A percentile compares a stretch with the other conserved stretches of the same genome.
phyloP scores from a whole-genome alignment of 2,113 vertebrate genomes.

The Leuciscus idus region DNA sequence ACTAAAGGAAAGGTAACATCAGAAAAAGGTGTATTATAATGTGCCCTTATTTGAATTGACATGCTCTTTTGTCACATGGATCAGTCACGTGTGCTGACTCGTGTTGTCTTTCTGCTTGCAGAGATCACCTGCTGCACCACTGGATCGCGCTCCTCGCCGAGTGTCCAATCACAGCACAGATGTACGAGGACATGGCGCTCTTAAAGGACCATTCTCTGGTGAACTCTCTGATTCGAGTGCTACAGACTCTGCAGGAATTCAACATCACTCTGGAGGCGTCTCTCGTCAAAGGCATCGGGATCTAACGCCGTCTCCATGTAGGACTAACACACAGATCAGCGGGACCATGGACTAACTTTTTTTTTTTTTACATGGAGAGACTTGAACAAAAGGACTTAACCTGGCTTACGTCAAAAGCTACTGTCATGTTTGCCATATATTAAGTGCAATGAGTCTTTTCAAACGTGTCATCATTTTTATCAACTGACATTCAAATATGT shows the following conservation, averaged over 20 bases:
- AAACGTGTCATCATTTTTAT: conserved; percentile 78
- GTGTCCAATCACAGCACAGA: conserved; percentile 94
- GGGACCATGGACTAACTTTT: conserved; percentile 62
- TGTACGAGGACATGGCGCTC: conserved; percentile 94
- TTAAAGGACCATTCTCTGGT: conserved; percentile 96
- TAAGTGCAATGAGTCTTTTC: conserved; percentile 86
- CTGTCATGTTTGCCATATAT: conserved; percentile 87
- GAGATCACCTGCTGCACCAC: conserved; percentile 96
- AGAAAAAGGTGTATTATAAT: too few relatives aligned
- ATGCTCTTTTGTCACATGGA: background rate
- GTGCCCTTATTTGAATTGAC: too few relatives aligned
- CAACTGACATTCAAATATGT: conserved; percentile 74
- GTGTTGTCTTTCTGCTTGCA: conserved; percentile 62
- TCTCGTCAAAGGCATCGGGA: conserved; percentile 94
- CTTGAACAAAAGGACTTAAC: conserved; percentile 74
- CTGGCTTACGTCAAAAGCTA: conserved; percentile 97
- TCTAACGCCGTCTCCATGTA: conserved; percentile 72
- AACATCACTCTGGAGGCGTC: conserved; percentile 98
- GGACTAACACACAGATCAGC: conserved; percentile 60
- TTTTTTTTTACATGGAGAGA: conserved; percentile 69
- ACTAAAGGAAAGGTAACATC: too few relatives aligned
- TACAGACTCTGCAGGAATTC: conserved; percentile 98
- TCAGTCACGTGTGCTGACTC: background rate
- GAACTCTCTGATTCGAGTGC: conserved; percentile 94
- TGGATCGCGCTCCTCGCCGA: conserved; percentile 97